phyloP scores from a whole-genome alignment of 2,113 vertebrate genomes.

The Climacteris rufus region DNA sequence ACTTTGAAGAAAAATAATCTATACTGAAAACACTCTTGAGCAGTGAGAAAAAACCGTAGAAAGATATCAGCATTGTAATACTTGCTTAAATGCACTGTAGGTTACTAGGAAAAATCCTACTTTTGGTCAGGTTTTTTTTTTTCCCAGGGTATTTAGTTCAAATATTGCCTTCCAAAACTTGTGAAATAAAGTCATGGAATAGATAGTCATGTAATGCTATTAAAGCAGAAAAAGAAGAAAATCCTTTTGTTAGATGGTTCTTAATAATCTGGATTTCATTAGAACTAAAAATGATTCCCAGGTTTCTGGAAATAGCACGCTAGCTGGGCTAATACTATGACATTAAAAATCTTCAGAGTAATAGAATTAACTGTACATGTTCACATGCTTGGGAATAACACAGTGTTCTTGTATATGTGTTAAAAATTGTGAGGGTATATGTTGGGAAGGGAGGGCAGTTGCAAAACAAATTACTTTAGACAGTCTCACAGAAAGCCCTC shows the following conservation, averaged over 20 bases:
- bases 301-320: not conserved
- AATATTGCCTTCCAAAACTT: not conserved
- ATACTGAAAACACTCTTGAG: not conserved
- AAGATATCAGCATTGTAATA: not conserved
- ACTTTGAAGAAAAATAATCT: not conserved
- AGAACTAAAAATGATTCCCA: not conserved
- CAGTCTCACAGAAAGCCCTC: slow-evolving; percentile 15
- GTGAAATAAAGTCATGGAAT: not conserved
- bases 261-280: not conserved
- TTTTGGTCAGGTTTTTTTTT: not conserved
- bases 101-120: not conserved
- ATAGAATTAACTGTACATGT: not conserved
- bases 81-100: not conserved
- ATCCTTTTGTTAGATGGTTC: not conserved
- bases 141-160: not conserved
- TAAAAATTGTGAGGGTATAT: not conserved
- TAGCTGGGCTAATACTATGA: not conserved
- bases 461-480: slow-evolving; percentile 5
- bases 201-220: not conserved
- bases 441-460: not conserved
- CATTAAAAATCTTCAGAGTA: not conserved
- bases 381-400: not conserved
- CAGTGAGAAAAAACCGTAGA: not conserved
- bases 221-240: not conserved
- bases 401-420: not conserved